Base-by-base conservation (phyloP, 2,888 invertebrate genomes). In the Alsophila aescularia region DNA sequence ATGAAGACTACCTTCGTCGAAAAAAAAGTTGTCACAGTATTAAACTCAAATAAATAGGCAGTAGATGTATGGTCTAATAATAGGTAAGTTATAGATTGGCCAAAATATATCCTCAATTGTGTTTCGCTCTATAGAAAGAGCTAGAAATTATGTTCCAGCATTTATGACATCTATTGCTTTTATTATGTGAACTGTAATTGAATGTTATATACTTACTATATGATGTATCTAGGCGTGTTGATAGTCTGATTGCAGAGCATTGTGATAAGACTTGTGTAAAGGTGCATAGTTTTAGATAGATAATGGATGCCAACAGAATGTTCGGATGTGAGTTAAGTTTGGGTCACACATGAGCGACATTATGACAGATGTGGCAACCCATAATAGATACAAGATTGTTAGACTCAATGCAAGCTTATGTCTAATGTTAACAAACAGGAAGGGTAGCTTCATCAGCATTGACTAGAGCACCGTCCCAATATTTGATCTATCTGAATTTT, bases 1-100 rank as follows among this genome's bases (percentile, higher is more conserved):
- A n/a, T n/a, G n/a, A n/a, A n/a, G n/a, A n/a, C n/a, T n/a, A n/a
- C n/a, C n/a, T n/a, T n/a, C n/a, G n/a, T n/a, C n/a, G n/a, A n/a
- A n/a, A n/a, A n/a, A n/a, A n/a, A n/a, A n/a, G n/a, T n/a, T n/a
- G n/a, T n/a, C n/a, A n/a, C n/a, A n/a, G n/a, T n/a, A n/a, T 60
- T 55, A 59, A 60, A 69, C 47, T 64, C 41, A 41, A 53, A 60
- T 69, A 72, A 53, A 60, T 69, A 74, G 64, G 57, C 52, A 53
- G 58, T 55, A 72, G 69, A 64, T 48, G 44, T 69, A 64, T 58
- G 49, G 61, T 54, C 37, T 60, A 66, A 62, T 47, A 43, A 62
- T 70, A 66, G 52, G 47, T 47, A 36, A 63, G 54, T 51, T 56
- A 56, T 58, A 57, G 63, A 61, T 10, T 1, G 2, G 8, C 2